Evolutionary conservation across 2,888 invertebrate genomes (phyloP), one percentile per base, ranked within the genome.

Genomic region (Nasonovia ribisnigri): DNA sequence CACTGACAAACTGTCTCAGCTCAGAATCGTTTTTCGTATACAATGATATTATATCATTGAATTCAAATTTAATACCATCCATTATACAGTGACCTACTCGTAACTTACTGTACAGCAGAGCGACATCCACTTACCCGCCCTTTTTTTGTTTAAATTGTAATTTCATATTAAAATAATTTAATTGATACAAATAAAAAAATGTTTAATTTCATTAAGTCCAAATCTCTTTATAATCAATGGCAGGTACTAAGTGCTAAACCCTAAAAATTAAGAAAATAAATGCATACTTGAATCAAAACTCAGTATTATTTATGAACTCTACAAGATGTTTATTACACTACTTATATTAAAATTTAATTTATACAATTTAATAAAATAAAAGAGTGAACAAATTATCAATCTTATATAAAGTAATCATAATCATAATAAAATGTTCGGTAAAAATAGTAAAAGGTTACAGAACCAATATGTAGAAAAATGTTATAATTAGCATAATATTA

Each of bases 401-500:
- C 46, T 60, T 6, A 42, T 29, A 77, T 3, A 90, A 90, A 46
- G 4, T 36, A 11, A 46, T 67, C 10, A 51, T 36, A 77, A 77
- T 36, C 16, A 84, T 84, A 84, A 8, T 84, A 43, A 48, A 36
- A 48, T 36, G 24, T 77, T 46, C 1, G 1, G n/a, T 29, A 46
- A 11, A 60, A 60, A 89, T 46, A 43, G 24, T 89, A n/a, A 36
- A 36, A 60, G 54, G 54, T 54, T 88, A 51, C 42, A 51, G 46
- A n/a, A 29, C 67, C n/a, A 89, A n/a, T 24, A n/a, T 48, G 8
- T 46, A 46, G 1, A 86, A 46, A 86, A 86, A 86, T 29, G 29
- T 46, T 46, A 46, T 46, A 86, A 86, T 86, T n/a, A 90, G 26
- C 24, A 48, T 77, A 77, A 90, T 36, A 90, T 8, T 48, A 90